Evolutionary conservation across 1,140 invertebrate species (phyloP).

Genomic region (Apis mellifera): Amel_HAv3.1 CM009939.2:3436001-3436500

Average conservation of each 20-base stretch:
- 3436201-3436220: neutral
- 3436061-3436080: conserved; percentile 76
- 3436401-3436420: neutral
- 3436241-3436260: conserved; percentile 22
- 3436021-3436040: conserved; percentile 79
- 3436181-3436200: conserved; percentile 14
- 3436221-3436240: conserved; percentile 61
- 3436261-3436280: conserved; percentile 25
- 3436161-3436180: conserved; percentile 56
- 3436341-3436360: neutral
- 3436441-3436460: neutral
- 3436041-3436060: conserved; percentile 81
- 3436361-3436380: neutral
- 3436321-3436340: neutral
- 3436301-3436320: neutral
- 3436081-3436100: conserved; percentile 68
- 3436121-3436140: conserved; percentile 61
- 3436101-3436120: conserved; percentile 61
- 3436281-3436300: conserved; percentile 36
- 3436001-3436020: conserved; percentile 77
- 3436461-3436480: too few species aligned
- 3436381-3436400: neutral
- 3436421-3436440: neutral
- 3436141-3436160: conserved; percentile 71
- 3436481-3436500: too few species aligned